Base-by-base conservation (phyloP, 2,888 invertebrate species). In the Galerucella pusilla region DNA sequence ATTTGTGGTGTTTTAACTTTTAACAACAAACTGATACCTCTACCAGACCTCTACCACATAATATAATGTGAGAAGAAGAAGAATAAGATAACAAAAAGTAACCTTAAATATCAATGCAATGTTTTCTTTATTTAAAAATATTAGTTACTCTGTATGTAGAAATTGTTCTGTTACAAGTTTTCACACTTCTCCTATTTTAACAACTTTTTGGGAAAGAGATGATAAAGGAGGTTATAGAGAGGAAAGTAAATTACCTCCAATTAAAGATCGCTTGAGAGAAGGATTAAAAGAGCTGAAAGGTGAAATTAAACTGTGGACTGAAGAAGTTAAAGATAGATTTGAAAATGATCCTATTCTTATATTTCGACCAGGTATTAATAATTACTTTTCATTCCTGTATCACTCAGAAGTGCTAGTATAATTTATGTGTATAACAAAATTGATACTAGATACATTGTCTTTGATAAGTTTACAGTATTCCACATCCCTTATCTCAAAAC, bases 251-350 rank as follows among this genome's bases (percentile, higher is more conserved):
- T 84, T 87, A 67, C 83, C 89, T 57, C 87, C 90, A 3, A 88
- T 88, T 77, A 89, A 90, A 61, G 87, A 92, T 79, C 88, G 91
- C 74, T 86, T 94, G 52, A 88, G 91, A 68, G 89, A 91, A 76
- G 95, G 95, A 0, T 87, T 92, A 14, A 90, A 90, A 77, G 91
- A 92, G 81, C 83, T 96, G 0, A 92, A 92, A 83, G 77, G 88
- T 6, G 96, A 96, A 88, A 88, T 93, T 0, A 87, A 89, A 61
- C 80, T 95, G 49, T 93, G 93, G 88, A 88, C 88, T 52, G 85
- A 93, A 78, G 96, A 96, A 90, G 67, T 79, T n/a, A 78, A 77
- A 63, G 78, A 78, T 49, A 75, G 89, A 71, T 85, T 93, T 12
- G 89, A 90, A 81, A 46, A 89, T 60, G 94, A 79, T 71, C 78